Evolutionary conservation across 2,888 invertebrate genomes (phyloP).

Genomic region (Sarcophaga carnaria): DNA sequence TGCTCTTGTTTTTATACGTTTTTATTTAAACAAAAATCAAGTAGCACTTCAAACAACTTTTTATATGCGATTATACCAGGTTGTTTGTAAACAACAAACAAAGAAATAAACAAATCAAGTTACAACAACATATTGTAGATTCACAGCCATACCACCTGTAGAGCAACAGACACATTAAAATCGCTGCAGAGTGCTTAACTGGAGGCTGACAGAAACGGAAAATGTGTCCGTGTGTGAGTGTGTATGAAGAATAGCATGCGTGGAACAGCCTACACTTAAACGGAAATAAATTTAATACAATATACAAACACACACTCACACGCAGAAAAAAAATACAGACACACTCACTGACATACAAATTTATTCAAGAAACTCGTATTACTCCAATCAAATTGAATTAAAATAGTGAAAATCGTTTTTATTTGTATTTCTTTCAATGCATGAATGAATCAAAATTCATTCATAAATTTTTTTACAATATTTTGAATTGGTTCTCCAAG

Average conservation of each 20-base stretch:
- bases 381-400: neutral
- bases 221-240: neutral
- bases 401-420: neutral
- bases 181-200: constrained; percentile 34
- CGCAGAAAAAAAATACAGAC: constrained; percentile 13
- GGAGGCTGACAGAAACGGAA: constrained; percentile 47
- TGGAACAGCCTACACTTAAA: constrained; percentile 64
- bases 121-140: constrained; percentile 3
- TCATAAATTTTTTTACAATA: neutral
- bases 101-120: constrained; percentile 23
- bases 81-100: constrained; percentile 10
- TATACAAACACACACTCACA: constrained; percentile 40
- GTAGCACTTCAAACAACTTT: constrained; percentile 48
- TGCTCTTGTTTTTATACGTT: constrained; percentile 3
- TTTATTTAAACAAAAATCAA: constrained; percentile 40
- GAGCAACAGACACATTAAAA: constrained; percentile 49
- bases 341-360: neutral
- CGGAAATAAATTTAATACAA: constrained; percentile 63
- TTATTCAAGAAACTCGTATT: neutral
- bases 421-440: neutral
- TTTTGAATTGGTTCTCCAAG: neutral
- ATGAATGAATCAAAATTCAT: constrained; percentile 1
- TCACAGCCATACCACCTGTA: constrained; percentile 49
- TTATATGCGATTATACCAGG: too few species aligned
- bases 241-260: constrained; percentile 26